Conservation (phyloP, 2,888 invertebrate genomes). For the Microplitis deprimator region DNA sequence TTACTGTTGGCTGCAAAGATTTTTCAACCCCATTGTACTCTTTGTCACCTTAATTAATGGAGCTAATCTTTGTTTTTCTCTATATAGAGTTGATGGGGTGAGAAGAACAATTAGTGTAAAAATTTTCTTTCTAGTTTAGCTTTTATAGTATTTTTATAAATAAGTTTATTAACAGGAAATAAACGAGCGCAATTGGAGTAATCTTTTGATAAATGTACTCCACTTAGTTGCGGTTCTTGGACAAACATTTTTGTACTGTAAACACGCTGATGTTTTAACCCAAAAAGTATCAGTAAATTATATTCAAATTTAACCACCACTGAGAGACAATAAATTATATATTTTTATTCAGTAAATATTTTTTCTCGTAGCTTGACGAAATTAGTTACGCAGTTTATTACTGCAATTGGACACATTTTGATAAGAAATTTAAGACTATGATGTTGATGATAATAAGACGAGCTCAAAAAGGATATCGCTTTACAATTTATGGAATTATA, state of each 20-base stretch:
- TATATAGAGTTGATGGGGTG: background rate
- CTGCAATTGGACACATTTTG: conserved; percentile 44
- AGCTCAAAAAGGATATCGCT: conserved; percentile 44
- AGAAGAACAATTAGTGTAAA: background rate
- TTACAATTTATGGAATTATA: conserved; percentile 47
- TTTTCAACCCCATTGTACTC: background rate
- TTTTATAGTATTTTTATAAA: background rate
- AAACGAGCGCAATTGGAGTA: background rate
- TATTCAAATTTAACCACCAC: background rate
- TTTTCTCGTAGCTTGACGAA: background rate
- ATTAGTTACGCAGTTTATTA: conserved; percentile 46
- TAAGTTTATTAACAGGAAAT: background rate
- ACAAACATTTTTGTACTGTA: background rate
- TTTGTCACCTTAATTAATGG: background rate
- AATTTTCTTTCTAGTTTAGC: background rate
- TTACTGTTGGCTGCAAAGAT: background rate
- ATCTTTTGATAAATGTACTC: background rate
- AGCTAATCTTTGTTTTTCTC: background rate
- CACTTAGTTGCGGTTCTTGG: background rate
- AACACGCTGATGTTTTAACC: background rate
- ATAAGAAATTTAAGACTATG: conserved; percentile 40
- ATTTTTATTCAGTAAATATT: background rate
- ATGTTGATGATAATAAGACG: conserved; percentile 43
- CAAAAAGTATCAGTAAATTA: background rate
- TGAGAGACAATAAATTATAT: background rate